Base-by-base conservation (phyloP, 1,140 invertebrate genomes). In the Archivesica marissinica region DNA sequence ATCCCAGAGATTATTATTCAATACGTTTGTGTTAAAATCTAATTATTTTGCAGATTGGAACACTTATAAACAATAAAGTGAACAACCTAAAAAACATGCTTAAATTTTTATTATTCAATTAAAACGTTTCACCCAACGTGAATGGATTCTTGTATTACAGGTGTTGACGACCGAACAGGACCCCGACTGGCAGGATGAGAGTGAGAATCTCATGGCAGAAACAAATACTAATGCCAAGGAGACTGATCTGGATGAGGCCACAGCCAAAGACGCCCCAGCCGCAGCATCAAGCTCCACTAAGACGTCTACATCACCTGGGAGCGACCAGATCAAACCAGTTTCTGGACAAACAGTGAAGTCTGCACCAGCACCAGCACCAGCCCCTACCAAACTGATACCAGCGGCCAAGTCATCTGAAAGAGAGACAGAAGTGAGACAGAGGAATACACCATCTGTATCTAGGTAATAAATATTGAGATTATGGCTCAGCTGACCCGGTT, bases 131-230 rank as follows among this genome's bases (percentile, higher is more conserved):
- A n/a, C n/a, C n/a, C n/a, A n/a, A n/a, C n/a, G n/a, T n/a, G n/a
- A n/a, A n/a, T n/a, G n/a, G n/a, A n/a, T n/a, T n/a, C n/a, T n/a
- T 13, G 9, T 59, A 59, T 59, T 64, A 7, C 15, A 93, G 91
- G 85, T 93, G 15, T 78, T 93, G 78, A 92, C 90, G 9, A 86
- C 90, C n/a, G 86, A 89, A 35, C 59, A 68, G 13, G 89, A 85
- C 76, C 56, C 87, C 28, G 87, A 88, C 28, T 91, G 88, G 90
- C 39, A 85, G 33, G 80, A 85, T 13, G 78, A 80, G n/a, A 50
- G 74, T 30, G 87, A 89, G 28, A 82, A 89, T n/a, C 47, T 86
- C 41, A 64, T 88, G 78, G 87, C 66, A 7, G 54, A 79, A 9
- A 61, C 87, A 2, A 47, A 54, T 39, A 54, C 39, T 80, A 66